Evolutionary conservation across 2,113 vertebrate species (phyloP).

Genomic region (Riparia riparia): DNA sequence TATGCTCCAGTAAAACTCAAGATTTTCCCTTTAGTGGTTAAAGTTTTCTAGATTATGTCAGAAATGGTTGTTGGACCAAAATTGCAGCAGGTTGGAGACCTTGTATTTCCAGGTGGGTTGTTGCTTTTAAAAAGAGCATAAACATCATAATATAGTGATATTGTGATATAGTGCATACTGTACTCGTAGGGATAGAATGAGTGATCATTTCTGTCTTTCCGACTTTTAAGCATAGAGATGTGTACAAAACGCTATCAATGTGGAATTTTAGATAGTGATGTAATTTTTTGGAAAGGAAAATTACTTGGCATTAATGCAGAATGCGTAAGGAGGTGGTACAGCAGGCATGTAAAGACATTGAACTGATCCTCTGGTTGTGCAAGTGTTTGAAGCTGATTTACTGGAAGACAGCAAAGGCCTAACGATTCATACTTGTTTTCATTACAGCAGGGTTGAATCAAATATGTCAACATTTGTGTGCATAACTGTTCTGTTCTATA

Average conservation of each 20-base stretch:
- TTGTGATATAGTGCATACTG: rapidly evolving
- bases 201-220: neutral
- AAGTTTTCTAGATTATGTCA: neutral
- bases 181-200: neutral
- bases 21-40: neutral
- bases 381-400: neutral
- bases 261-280: neutral
- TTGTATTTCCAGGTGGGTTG: neutral
- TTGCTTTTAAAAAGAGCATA: neutral
- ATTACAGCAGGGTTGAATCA: neutral
- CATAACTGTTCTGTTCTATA: neutral
- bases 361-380: neutral
- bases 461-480: neutral
- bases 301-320: neutral
- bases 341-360: neutral
- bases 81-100: neutral
- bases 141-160: neutral
- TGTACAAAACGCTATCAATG: neutral
- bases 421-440: neutral
- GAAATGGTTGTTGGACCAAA: neutral
- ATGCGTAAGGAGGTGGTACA: neutral
- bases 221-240: neutral
- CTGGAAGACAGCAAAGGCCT: neutral
- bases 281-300: neutral
- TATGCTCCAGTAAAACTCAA: neutral